Conservation (phyloP, 2,888 invertebrate genomes). For the Dynastes tityus region DNA sequence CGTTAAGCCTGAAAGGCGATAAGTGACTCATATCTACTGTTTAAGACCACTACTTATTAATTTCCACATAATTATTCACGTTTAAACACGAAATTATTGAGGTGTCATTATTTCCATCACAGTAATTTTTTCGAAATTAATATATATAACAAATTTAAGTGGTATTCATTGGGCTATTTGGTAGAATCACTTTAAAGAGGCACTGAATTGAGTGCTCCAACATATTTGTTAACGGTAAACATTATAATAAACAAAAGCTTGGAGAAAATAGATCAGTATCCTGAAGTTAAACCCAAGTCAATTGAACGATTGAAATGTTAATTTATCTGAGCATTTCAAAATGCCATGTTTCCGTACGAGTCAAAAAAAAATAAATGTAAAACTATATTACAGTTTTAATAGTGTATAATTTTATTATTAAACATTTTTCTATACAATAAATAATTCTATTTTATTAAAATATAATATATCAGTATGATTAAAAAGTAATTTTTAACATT, state of each 20-base stretch:
- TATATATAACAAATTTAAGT: not conserved
- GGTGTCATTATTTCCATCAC: slow-evolving; percentile 33
- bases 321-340: too few species aligned
- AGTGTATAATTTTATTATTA: too few species aligned
- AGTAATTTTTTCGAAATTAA: slow-evolving; percentile 15
- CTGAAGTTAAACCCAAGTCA: slow-evolving; percentile 32
- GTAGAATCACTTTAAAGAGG: slow-evolving; percentile 7
- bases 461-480: too few species aligned
- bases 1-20: slow-evolving; percentile 68
- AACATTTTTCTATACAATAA: too few species aligned
- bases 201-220: not conserved
- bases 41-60: slow-evolving; percentile 26
- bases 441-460: too few species aligned
- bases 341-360: too few species aligned
- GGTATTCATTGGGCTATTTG: not conserved
- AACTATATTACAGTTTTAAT: too few species aligned
- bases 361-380: too few species aligned
- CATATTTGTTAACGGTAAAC: slow-evolving; percentile 39
- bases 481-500: too few species aligned
- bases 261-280: slow-evolving; percentile 38
- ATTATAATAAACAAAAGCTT: slow-evolving; percentile 42
- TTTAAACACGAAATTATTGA: slow-evolving; percentile 29
- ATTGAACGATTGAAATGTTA: not conserved
- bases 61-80: slow-evolving; percentile 35
- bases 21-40: slow-evolving; percentile 67